phyloP scores from a whole-genome alignment of 2,797 vertebrate genomes.

The Adelosebastes latens region DNA sequence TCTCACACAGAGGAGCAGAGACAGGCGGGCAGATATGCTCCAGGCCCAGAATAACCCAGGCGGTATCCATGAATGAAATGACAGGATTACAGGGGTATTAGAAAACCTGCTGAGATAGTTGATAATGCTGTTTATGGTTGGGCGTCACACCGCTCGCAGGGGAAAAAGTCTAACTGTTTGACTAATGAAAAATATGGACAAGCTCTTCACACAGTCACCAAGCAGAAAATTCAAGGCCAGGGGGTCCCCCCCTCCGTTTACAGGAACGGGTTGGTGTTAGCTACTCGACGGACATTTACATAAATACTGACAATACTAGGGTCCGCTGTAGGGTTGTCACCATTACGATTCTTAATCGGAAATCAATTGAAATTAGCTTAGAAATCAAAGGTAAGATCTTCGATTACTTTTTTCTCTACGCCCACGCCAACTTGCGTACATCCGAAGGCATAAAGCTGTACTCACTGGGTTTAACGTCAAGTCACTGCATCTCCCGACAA shows the following conservation, averaged over 20 bases:
- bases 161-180: slow-evolving; percentile 77
- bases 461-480: too few species aligned
- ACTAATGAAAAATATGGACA: slow-evolving; percentile 80
- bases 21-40: slow-evolving; percentile 78
- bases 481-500: too few species aligned
- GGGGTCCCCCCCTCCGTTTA: slow-evolving; percentile 18
- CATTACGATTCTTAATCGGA: too few species aligned
- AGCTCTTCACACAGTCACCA: slow-evolving; percentile 48
- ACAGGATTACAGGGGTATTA: slow-evolving; percentile 84
- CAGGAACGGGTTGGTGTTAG: slow-evolving; percentile 9
- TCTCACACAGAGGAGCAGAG: slow-evolving; percentile 80
- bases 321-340: too few species aligned
- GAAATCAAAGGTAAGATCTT: too few species aligned
- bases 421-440: too few species aligned
- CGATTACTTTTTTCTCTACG: too few species aligned
- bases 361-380: too few species aligned
- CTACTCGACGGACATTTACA: slow-evolving; percentile 31
- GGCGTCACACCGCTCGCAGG: slow-evolving; percentile 54
- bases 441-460: too few species aligned
- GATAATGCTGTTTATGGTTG: slow-evolving; percentile 81
- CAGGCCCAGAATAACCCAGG: slow-evolving; percentile 72
- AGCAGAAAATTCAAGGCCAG: slow-evolving; percentile 61
- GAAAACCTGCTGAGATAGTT: slow-evolving; percentile 83
- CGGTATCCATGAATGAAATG: slow-evolving; percentile 84
- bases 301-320: slow-evolving; percentile 7